These are phyloP conservation scores for Heterodera schachtii DNA, from an alignment of 1,140 invertebrate genomes.

Conservation along the genomic window DNA sequence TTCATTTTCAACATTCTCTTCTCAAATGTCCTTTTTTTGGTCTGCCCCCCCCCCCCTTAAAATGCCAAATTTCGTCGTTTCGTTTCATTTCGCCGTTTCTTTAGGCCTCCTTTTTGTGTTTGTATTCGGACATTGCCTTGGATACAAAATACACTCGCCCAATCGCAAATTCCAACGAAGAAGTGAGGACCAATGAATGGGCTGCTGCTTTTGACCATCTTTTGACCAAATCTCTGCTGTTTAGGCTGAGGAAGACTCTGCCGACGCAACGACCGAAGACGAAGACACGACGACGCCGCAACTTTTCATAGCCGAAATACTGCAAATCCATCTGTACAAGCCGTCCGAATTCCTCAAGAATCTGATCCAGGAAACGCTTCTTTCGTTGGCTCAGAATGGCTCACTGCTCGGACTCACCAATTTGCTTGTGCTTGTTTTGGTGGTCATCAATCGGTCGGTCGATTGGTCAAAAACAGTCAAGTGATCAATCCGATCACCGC, in stretches of 20 bases:
- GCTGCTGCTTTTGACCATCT: neutral
- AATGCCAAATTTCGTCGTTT: too few relatives aligned
- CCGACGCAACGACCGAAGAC: constrained; percentile 29
- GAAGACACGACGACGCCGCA: constrained; percentile 23
- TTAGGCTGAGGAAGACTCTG: constrained; percentile 1
- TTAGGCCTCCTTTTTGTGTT: constrained; percentile 57
- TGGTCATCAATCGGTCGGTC: constrained; percentile 37
- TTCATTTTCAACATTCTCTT: constrained; percentile 65
- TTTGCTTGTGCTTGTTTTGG: constrained; percentile 58
- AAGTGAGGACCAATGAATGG: neutral
- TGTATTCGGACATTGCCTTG: constrained; percentile 57
- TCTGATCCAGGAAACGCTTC: constrained; percentile 61
- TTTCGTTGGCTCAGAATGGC: constrained; percentile 63
- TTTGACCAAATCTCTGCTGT: neutral
- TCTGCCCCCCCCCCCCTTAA: neutral
- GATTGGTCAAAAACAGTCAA: constrained; percentile 2
- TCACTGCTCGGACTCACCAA: constrained; percentile 60
- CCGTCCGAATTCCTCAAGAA: constrained; percentile 62
- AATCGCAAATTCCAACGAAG: neutral
- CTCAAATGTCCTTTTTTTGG: constrained; percentile 61
- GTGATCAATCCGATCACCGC: constrained; percentile 12
- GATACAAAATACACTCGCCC: constrained; percentile 37
- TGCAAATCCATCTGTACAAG: constrained; percentile 61
- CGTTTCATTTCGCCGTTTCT: neutral
- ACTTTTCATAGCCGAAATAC: constrained; percentile 43